Base-by-base conservation (phyloP, 2,113 vertebrate species). In the Todiramphus chloris region DNA sequence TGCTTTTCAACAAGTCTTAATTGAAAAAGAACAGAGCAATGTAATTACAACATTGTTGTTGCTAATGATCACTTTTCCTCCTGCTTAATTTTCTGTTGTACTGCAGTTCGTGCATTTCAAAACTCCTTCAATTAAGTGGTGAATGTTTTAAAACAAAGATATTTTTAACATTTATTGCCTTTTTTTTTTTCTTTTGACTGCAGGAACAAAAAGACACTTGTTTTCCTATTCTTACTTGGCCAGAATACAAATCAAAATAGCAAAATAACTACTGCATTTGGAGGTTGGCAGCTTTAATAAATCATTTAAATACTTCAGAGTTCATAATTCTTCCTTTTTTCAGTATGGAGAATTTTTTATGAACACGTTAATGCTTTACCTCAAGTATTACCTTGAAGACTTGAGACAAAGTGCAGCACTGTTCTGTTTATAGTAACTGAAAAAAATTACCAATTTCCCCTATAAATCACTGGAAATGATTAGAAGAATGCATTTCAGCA, bases 261-360 rank as follows among this genome's bases (percentile, higher is more conserved):
- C 74, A 95, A 96, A 95, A 89, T 56, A 97, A 93, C 76, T 93
- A 37, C 69, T 95, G 37, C n/a, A 33, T 89, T 90, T 74, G 46
- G 50, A 83, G 53, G 56, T 48, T 90, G 82, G 64, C 96, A 96
- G 91, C 46, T 74, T 96, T 93, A 97, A 96, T 97, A 97, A 97
- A 97, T 98, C 95, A 96, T 86, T 88, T 89, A 93, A 96, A 94
- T 94, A 44, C 87, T 96, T 95, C 91, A 94, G 95, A 97, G 92
- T 96, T 97, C 85, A 93, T 95, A 96, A 93, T 89, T 97, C 91
- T 97, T 96, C 83, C 89, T 89, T 95, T 93, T 97, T 92, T 93
- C 58, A 62, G 41, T 95, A 51, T 83, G 44, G 66, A 87, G 69
- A 55, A 48, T 94, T 93, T 95, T 96, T 96, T 94, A 89, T 89